A percentile compares a stretch with the other conserved stretches of the same genome.
phyloP scores from a whole-genome alignment of 2,888 invertebrate species.

The Odontocerum albicorne region DNA sequence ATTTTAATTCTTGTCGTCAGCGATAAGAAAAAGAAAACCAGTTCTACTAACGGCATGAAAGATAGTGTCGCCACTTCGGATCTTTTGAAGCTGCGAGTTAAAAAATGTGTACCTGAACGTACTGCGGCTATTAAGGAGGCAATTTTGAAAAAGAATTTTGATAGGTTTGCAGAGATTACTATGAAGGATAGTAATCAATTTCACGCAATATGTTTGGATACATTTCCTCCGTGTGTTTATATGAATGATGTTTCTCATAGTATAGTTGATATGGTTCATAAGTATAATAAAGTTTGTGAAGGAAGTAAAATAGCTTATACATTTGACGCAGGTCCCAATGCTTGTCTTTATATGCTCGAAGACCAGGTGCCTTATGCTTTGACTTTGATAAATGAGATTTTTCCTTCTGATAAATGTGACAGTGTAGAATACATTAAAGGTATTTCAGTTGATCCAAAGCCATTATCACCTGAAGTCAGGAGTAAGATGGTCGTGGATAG shows the following conservation, averaged over 20 bases:
- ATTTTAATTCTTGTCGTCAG: constrained; percentile 87
- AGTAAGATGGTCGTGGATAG: constrained; percentile 45
- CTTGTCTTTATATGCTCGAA: constrained; percentile 83
- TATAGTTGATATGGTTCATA: constrained; percentile 79
- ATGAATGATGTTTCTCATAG: constrained; percentile 86
- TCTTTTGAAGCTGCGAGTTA: constrained; percentile 73
- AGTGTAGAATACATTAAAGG: constrained; percentile 60
- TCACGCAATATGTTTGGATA: constrained; percentile 91
- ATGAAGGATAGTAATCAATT: constrained; percentile 98
- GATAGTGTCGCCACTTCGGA: constrained; percentile 77
- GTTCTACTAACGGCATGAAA: constrained; percentile 91
- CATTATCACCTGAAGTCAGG: constrained; percentile 39
- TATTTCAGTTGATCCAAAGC: constrained; percentile 45
- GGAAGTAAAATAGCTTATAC: constrained; percentile 85
- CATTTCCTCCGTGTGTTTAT: constrained; percentile 92
- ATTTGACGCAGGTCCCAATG: constrained; percentile 98
- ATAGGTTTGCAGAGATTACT: constrained; percentile 85
- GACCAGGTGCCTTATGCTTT: constrained; percentile 71
- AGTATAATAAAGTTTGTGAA: constrained; percentile 73
- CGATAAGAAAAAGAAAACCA: constrained; percentile 78
- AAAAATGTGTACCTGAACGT: constrained; percentile 72
- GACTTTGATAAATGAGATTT: constrained; percentile 67
- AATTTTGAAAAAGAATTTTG: constrained; percentile 73
- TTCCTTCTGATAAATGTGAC: constrained; percentile 60
- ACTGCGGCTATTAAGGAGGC: constrained; percentile 56